These are phyloP conservation scores for Gallinago media DNA, from an alignment of 2,113 vertebrate genomes.

Conservation along the genomic window DNA sequence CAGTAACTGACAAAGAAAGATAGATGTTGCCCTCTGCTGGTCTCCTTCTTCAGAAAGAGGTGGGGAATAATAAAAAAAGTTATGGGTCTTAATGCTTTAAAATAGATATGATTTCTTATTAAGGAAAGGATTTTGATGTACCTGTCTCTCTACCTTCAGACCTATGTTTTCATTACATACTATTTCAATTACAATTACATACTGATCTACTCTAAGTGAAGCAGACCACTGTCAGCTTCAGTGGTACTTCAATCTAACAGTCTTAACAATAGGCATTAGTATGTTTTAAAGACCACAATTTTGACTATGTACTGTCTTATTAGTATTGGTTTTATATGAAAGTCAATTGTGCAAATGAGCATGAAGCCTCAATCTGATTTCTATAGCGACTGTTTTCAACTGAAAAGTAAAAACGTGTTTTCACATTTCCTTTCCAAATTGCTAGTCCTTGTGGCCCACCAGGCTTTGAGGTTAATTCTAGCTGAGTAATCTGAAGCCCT, in stretches of 20 bases:
- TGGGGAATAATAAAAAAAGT: neutral
- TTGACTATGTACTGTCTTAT: neutral
- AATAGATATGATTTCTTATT: neutral
- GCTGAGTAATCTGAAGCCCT: neutral
- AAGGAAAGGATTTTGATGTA: neutral
- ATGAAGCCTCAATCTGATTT: neutral
- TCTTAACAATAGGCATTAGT: neutral
- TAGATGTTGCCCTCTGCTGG: conserved; percentile 68
- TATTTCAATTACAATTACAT: no score
- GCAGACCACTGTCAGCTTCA: no score
- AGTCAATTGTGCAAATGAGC: neutral
- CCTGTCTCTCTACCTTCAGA: neutral
- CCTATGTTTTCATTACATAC: neutral
- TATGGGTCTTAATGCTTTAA: neutral
- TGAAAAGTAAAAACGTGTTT: neutral
- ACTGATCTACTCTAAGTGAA: no score
- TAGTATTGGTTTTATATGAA: neutral
- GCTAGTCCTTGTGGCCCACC: neutral
- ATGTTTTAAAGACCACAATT: neutral
- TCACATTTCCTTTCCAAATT: neutral
- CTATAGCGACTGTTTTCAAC: neutral
- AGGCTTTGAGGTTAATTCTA: neutral
- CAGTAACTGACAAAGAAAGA: neutral
- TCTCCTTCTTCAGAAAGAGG: neutral
- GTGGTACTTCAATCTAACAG: neutral